Conservation (phyloP, 2,888 invertebrate species). For the Onchidella celtica region DNA sequence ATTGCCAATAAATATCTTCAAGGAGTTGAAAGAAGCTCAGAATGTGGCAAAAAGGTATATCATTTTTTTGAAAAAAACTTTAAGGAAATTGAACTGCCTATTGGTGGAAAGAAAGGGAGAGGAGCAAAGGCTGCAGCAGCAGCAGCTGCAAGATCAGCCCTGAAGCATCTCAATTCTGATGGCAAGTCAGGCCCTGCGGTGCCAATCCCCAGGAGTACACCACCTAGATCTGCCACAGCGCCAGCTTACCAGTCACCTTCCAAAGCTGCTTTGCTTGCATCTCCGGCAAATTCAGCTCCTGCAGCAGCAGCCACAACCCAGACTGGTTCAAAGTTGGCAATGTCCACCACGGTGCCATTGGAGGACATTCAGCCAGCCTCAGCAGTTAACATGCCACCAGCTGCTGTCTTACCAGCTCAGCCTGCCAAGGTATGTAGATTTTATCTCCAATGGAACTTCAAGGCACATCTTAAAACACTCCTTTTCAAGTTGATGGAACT, state of each 20-base stretch:
- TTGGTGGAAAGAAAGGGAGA: slow-evolving; percentile 54
- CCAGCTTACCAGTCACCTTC: slow-evolving; percentile 58
- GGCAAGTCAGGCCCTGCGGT: slow-evolving; percentile 46
- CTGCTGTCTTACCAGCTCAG: slow-evolving; percentile 71
- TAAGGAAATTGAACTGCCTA: slow-evolving; percentile 80
- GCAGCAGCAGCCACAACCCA: slow-evolving; percentile 56
- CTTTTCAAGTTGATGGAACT: no score
- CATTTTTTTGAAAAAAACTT: background rate
- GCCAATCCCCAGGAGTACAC: slow-evolving; percentile 49
- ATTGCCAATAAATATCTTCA: no score
- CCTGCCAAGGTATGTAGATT: slow-evolving; percentile 70
- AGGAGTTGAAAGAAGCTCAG: no score
- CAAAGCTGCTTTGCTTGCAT: slow-evolving; percentile 54
- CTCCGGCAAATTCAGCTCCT: slow-evolving; percentile 53
- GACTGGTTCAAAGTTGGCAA: slow-evolving; percentile 48
- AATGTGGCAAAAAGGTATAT: background rate
- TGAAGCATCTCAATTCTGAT: slow-evolving; percentile 33
- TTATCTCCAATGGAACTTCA: no score
- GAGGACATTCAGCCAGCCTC: slow-evolving; percentile 43
- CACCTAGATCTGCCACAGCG: slow-evolving; percentile 56
- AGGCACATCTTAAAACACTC: no score
- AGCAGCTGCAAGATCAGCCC: slow-evolving; percentile 40
- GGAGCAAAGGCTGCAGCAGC: slow-evolving; percentile 48
- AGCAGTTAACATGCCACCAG: slow-evolving; percentile 54
- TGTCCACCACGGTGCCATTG: slow-evolving; percentile 40